A percentile compares a stretch with the other conserved stretches of the same genome.
These are phyloP conservation scores for Tretioscincus oriximinensis DNA, from an alignment of 2,113 vertebrate species.

Conservation along the genomic window DNA sequence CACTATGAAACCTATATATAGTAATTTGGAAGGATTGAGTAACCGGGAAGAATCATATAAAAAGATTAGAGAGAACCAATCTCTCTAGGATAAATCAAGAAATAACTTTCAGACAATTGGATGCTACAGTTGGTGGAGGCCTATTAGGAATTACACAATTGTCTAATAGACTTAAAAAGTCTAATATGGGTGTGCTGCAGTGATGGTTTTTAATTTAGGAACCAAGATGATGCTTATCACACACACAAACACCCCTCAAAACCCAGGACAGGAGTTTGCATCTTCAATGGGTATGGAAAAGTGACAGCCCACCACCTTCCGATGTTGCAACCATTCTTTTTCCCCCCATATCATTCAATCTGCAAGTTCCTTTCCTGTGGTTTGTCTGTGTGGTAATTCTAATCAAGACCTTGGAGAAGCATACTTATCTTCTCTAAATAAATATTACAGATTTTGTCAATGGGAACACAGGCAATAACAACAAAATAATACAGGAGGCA, in stretches of 20 bases:
- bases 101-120: neutral
- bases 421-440: neutral
- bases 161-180: neutral
- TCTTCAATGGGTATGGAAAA: no score
- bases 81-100: constrained; percentile 10
- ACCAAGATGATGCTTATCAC: neutral
- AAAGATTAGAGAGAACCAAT: constrained; percentile 52
- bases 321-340: no score
- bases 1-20: constrained; percentile 28
- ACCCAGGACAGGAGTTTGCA: no score
- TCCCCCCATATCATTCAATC: no score
- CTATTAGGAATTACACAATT: neutral
- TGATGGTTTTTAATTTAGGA: neutral
- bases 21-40: constrained; percentile 36
- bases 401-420: no score
- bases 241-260: neutral
- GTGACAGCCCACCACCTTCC: no score
- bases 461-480: neutral
- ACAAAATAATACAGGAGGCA: neutral
- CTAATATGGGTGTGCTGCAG: neutral
- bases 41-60: constrained; percentile 30
- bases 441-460: constrained; percentile 11
- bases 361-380: no score
- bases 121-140: neutral
- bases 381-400: no score